These are phyloP conservation scores for Galerucella pusilla DNA, from an alignment of 2,888 invertebrate genomes.

Conservation along the genomic window DNA sequence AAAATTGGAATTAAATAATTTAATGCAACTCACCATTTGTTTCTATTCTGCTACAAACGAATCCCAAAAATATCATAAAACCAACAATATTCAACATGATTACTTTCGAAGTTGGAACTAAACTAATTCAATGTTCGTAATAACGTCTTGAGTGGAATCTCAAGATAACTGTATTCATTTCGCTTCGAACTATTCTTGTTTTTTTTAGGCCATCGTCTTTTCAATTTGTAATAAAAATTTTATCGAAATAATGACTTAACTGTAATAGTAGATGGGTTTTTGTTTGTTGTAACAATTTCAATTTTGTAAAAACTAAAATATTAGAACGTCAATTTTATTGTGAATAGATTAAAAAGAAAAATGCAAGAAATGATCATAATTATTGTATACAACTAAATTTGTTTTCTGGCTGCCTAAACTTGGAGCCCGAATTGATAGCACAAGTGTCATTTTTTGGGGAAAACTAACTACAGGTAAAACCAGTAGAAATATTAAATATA, in stretches of 20 bases:
- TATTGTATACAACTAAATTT: not conserved
- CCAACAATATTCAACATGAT: conserved; percentile 24
- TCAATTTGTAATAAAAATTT: conserved; percentile 24
- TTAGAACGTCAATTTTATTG: not conserved
- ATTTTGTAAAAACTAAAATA: not conserved
- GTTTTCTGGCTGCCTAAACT: too few relatives aligned
- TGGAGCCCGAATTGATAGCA: too few relatives aligned
- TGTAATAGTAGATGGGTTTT: conserved; percentile 31
- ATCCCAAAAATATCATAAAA: not conserved
- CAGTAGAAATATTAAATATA: too few relatives aligned
- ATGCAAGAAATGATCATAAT: not conserved
- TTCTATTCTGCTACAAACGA: not conserved
- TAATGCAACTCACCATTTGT: conserved; percentile 3
- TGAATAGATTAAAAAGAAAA: not conserved
- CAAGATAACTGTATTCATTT: conserved; percentile 48
- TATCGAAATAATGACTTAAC: conserved; percentile 36
- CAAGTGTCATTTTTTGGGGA: too few relatives aligned
- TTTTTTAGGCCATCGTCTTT: conserved; percentile 33
- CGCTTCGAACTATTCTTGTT: conserved; percentile 38
- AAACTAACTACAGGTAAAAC: too few relatives aligned
- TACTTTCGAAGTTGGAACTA: conserved; percentile 20
- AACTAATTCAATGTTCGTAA: conserved; percentile 41
- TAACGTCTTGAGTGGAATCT: conserved; percentile 31
- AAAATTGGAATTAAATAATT: not conserved
- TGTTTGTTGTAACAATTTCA: conserved; percentile 8